A percentile compares a stretch with the other conserved stretches of the same genome.
phyloP scores from a whole-genome alignment of 2,113 vertebrate species.

The Heptranchias perlo region DNA sequence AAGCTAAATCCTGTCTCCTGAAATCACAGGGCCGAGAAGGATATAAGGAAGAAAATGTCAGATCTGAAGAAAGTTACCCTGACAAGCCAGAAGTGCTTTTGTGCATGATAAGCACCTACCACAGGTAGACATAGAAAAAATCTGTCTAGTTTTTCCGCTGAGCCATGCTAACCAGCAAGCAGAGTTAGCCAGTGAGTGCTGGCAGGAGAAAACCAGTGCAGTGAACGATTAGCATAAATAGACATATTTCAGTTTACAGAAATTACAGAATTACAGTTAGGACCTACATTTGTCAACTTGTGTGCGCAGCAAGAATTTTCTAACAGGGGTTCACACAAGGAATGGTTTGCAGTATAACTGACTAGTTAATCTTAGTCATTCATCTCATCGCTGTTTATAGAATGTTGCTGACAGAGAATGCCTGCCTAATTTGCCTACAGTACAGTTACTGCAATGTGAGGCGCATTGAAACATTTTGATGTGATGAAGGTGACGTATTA shows the following conservation, averaged over 20 bases:
- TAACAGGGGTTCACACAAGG: neutral
- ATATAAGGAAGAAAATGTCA: neutral
- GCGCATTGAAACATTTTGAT: neutral
- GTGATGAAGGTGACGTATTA: neutral
- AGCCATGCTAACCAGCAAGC: neutral
- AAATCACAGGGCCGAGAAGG: neutral
- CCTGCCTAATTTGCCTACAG: neutral
- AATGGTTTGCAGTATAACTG: neutral
- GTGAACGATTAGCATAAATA: neutral
- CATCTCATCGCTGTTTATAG: neutral
- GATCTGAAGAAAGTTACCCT: neutral
- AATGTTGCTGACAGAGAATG: neutral
- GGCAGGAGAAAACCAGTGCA: neutral
- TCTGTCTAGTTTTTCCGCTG: neutral
- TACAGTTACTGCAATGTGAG: neutral
- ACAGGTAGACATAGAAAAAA: neutral
- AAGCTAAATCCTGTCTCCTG: neutral
- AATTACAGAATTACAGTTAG: neutral
- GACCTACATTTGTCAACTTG: neutral
- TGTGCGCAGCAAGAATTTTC: neutral
- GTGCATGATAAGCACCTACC: neutral
- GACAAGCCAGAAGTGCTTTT: neutral
- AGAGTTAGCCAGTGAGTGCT: neutral
- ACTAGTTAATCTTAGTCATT: neutral
- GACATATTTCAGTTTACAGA: neutral